Evolutionary conservation across 2,888 invertebrate species (phyloP), one percentile per base, ranked within the genome.

Genomic region (Dendrolimus houi): DNA sequence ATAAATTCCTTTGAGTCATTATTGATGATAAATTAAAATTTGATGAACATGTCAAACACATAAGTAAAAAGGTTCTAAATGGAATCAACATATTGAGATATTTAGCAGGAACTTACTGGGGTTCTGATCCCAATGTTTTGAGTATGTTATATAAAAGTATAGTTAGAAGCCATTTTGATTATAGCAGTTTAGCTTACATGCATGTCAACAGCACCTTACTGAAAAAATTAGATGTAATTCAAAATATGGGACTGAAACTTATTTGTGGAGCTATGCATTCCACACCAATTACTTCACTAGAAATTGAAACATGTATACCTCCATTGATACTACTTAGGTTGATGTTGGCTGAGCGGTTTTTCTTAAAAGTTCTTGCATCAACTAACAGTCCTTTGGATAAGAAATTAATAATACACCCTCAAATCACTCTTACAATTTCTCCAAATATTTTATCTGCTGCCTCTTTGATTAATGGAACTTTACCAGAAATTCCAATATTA

Each of bases 261-360:
- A 58, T 60, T 47, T 54, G 56, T 55, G 60, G 60, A 12, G 60
- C 56, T 29, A 60, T 60, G 57, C 29, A 42, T 12, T 60, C 57
- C n/a, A 57, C 57, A 7, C 57, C 59, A 17, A 58, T 57, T 52
- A 58, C 52, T 54, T 55, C 58, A 6, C 41, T 60, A 42, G 56
- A 60, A 55, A 53, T 58, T 10, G 58, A 58, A 55, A 55, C 55
- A 17, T 17, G 17, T 17, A 17, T 17, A 17, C 17, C 17, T 3
- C 17, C 17, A 17, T 17, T 17, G 17, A 17, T 17, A 2, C 17
- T 17, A 17, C 17, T 1, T 17, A 17, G 17, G 17, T 17, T 17
- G 17, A 17, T 17, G 17, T 17, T 17, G 17, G 17, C 17, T 17
- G 17, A 17, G 17, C 17, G 17, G 17, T 17, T 17, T 17, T 17